Evolutionary conservation across 2,888 invertebrate genomes (phyloP).

Genomic region (Drosophila infuscata): DNA sequence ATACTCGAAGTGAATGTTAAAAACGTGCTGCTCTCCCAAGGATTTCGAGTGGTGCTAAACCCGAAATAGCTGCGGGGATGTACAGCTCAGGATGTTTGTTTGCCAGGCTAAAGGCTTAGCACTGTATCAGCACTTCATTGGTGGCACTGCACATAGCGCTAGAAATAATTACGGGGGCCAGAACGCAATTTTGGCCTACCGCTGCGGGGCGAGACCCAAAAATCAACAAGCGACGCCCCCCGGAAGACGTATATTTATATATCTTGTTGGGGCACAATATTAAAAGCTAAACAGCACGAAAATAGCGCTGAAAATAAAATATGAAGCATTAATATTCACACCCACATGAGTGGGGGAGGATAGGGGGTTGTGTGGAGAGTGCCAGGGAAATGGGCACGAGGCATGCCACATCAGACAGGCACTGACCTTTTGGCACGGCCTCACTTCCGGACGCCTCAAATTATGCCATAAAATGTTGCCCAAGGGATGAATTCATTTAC

Average conservation of each 20-base stretch:
- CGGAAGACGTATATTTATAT: conserved; percentile 21
- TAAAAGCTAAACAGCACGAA: conserved; percentile 74
- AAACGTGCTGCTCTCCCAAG: conserved; percentile 58
- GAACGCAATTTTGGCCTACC: conserved; percentile 32
- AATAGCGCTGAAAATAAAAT: conserved; percentile 75
- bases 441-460: conserved; percentile 78
- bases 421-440: conserved; percentile 69
- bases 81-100: background rate
- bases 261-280: conserved; percentile 40
- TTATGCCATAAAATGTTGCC: conserved; percentile 80
- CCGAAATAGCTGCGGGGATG: conserved; percentile 7
- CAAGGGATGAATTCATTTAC: conserved; percentile 79
- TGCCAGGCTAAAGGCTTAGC: conserved; percentile 51
- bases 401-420: conserved; percentile 69
- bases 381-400: conserved; percentile 48
- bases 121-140: conserved; percentile 64
- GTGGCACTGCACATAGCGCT: conserved; percentile 46
- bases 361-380: background rate
- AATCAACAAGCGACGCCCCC: conserved; percentile 61
- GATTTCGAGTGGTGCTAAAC: conserved; percentile 38
- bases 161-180: conserved; percentile 50
- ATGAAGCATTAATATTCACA: conserved; percentile 80
- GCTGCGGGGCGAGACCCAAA: conserved; percentile 39
- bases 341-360: conserved; percentile 51
- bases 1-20: conserved; percentile 66